These are phyloP conservation scores for Myathropa florea DNA, from an alignment of 2,888 invertebrate species.

Conservation along the genomic window DNA sequence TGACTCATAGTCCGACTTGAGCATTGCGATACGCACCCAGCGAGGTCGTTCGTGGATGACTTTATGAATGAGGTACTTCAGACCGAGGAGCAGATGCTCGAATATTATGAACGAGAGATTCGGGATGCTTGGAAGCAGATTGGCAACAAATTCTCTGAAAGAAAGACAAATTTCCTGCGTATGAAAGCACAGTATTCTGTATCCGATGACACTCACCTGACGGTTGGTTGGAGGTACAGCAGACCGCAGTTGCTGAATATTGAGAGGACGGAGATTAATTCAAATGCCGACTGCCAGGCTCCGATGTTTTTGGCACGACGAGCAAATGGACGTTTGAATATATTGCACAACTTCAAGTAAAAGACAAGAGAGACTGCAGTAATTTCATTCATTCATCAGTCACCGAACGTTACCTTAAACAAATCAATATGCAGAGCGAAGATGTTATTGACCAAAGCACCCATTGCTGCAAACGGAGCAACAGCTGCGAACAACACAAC, in stretches of 20 bases:
- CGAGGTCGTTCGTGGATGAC: constrained; percentile 87
- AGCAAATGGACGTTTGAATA: constrained; percentile 86
- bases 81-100: constrained; percentile 86
- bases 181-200: not conserved
- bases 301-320: constrained; percentile 86
- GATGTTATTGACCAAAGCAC: constrained; percentile 88
- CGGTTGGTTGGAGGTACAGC: constrained; percentile 85
- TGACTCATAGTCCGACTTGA: constrained; percentile 84
- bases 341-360: constrained; percentile 82
- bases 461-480: constrained; percentile 88
- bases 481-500: constrained; percentile 89
- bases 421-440: constrained; percentile 88
- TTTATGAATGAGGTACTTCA: constrained; percentile 85
- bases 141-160: constrained; percentile 77
- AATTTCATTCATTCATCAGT: constrained; percentile 24
- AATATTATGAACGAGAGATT: constrained; percentile 84
- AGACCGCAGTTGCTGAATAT: constrained; percentile 89
- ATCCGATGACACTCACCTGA: constrained; percentile 78
- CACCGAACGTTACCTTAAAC: constrained; percentile 84
- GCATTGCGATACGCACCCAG: constrained; percentile 85
- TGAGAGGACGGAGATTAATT: constrained; percentile 83
- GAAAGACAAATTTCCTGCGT: not conserved
- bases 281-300: constrained; percentile 87
- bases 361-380: not conserved
- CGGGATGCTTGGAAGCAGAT: constrained; percentile 77